Evolutionary conservation across 2,888 invertebrate species (phyloP), one percentile per base, ranked within the genome.

Genomic region (Sepioteuthis lessoniana): DNA sequence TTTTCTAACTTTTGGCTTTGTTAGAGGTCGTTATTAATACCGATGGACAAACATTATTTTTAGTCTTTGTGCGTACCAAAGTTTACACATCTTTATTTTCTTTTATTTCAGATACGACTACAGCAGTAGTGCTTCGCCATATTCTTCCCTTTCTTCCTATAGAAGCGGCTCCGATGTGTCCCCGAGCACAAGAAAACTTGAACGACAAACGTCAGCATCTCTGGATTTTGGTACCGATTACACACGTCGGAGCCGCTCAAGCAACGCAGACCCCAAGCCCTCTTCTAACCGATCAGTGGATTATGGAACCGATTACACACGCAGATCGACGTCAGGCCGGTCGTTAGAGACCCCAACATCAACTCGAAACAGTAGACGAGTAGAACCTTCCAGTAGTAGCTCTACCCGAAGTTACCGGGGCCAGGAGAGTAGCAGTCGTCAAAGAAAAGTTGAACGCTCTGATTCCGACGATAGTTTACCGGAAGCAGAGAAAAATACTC

Each of bases 391-490:
- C 50, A 93, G 92, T 93, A 47, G 42, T 93, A 90, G 46, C 90
- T 35, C 55, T 10, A 90, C 93, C 35, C 19, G 28, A 60, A 94
- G 31, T 50, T 90, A 31, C 60, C 92, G 38, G 91, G 13, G n/a
- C 76, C 76, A 76, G 76, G 91, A 46, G 38, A 42, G 42, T 35
- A 38, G 91, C 46, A 38, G 91, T 47, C 47, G 47, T 21, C n/a
- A 19, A 31, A 46, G 47, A 19, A 92, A 92, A 92, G 16, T 31
- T 31, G 92, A 42, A 19, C 7, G 35, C 16, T 95, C 95, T 93
- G 96, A 96, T 93, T 95, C 96, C 0, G 96, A 96, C 93, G 96
- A 96, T 94, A 96, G 96, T 94, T 96, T 96, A 0, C 96, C 96
- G 0, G 96, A 96, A 94, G 96, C 96, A 46, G 96, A 96, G 93